Base-by-base conservation (phyloP, 2,888 invertebrate species). In the Lottia gigantea region DNA sequence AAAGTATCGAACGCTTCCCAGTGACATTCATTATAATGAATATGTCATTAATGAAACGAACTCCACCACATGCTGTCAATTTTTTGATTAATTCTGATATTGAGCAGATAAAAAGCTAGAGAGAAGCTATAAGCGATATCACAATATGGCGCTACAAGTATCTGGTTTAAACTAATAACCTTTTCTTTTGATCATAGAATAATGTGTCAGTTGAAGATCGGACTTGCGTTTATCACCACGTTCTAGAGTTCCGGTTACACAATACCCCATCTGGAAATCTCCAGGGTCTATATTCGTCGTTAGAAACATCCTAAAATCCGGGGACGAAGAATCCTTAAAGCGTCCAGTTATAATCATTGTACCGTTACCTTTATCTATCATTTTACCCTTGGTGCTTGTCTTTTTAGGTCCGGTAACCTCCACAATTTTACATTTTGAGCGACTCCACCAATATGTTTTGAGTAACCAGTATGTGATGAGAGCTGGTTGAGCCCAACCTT, bases 231-330 rank as follows among this genome's bases (percentile, higher is more conserved):
- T 92, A 69, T 84, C 76, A 80, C 95, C 95, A 23, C 95, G 91
- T 88, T 95, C 95, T 84, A 95, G 90, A 15, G 94, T 94, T 15
- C 95, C 95, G 0, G 95, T 95, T 92, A 95, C 94, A 85, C 94
- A 94, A 91, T 95, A 95, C 66, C 95, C 95, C 93, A 94, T 94
- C 90, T 95, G 94, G 91, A 94, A 95, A 90, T 95, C 95, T 67
- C 94, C 93, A 84, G 93, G 92, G 64, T 94, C 93, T 83, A 95
- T 94, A 89, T 94, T 94, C 74, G 94, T 94, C 74, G 94, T 95
- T 86, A 95, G 91, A 89, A 93, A 93, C 87, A 95, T 90, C 67
- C 80, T 77, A 75, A 87, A 88, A 74, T 87, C 86, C 2, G 83
- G 82, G 25, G 75, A 72, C 26, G 67, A 66, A 26, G 67, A 76